Conservation (phyloP, 2,113 vertebrate species). For the Actinemys pallida region DNA sequence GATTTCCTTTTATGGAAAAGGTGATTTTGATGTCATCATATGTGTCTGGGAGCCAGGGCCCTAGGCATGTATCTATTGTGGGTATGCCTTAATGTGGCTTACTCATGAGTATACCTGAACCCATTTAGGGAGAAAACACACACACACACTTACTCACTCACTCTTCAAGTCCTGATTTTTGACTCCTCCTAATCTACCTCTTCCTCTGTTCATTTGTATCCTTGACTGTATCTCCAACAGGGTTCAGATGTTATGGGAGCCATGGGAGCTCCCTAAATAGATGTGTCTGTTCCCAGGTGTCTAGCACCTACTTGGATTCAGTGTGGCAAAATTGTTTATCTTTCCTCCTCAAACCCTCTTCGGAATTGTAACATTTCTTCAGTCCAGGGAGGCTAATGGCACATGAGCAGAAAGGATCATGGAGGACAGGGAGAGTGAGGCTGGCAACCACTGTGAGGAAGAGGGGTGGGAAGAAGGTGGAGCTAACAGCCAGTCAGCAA, state of each 20-base stretch:
- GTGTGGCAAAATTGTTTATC: neutral
- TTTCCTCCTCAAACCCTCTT: neutral
- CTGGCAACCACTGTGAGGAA: neutral
- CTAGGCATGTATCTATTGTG: neutral
- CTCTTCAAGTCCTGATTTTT: neutral
- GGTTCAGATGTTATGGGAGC: neutral
- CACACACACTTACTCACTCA: too few relatives aligned
- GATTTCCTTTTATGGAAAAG: slow-evolving; percentile 15
- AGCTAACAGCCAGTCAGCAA: neutral
- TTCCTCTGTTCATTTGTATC: neutral
- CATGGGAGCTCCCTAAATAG: neutral
- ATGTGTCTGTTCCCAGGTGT: neutral
- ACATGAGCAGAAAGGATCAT: neutral
- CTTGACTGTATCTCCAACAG: neutral
- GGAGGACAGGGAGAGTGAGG: neutral
- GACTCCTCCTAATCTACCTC: neutral
- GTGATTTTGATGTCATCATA: neutral
- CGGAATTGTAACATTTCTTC: neutral
- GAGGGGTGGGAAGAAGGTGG: neutral
- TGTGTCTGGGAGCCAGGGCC: neutral
- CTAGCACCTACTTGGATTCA: neutral
- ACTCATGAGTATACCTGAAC: neutral
- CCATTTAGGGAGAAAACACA: neutral
- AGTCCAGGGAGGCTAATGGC: neutral
- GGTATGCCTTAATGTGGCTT: neutral